Evolutionary conservation across 2,113 vertebrate genomes (phyloP).

Genomic region (Eulemur macaco): DNA sequence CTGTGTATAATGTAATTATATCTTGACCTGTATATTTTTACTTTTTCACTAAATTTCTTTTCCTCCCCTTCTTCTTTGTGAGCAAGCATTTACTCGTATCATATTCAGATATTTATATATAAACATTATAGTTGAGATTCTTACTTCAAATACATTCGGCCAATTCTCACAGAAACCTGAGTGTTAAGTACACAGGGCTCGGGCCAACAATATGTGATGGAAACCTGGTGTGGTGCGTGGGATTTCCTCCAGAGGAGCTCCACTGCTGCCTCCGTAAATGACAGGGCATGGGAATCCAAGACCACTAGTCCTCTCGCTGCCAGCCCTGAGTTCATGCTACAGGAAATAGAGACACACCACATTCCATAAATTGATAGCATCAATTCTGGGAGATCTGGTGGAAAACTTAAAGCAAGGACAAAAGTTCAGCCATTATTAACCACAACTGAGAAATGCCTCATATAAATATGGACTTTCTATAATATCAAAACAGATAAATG

Average conservation of each 20-base stretch:
- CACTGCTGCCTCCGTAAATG: not conserved
- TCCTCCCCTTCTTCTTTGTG: not conserved
- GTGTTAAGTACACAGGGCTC: not conserved
- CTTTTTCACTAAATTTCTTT: not conserved
- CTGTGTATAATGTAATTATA: not conserved
- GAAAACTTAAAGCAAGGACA: slow-evolving; percentile 29
- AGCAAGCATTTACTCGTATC: not conserved
- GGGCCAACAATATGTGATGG: not conserved
- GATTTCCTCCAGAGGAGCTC: slow-evolving; percentile 6
- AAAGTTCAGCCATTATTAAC: slow-evolving; percentile 25
- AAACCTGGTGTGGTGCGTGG: not conserved
- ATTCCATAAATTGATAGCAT: slow-evolving; percentile 18
- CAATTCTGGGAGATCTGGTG: slow-evolving; percentile 17
- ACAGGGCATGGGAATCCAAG: slow-evolving; percentile 30
- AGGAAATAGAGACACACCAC: slow-evolving; percentile 22
- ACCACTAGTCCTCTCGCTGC: not conserved
- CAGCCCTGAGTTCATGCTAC: not conserved
- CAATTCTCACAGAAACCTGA: slow-evolving; percentile 48
- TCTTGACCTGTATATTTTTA: not conserved
- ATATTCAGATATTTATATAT: not conserved
- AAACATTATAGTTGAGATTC: slow-evolving; percentile 23
- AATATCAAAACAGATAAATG: slow-evolving; percentile 28
- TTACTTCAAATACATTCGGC: slow-evolving; percentile 30
- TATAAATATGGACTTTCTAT: slow-evolving; percentile 30
- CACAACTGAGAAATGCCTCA: slow-evolving; percentile 37